Conservation (phyloP, 2,113 vertebrate species). For the Pyxicephalus adspersus region DNA sequence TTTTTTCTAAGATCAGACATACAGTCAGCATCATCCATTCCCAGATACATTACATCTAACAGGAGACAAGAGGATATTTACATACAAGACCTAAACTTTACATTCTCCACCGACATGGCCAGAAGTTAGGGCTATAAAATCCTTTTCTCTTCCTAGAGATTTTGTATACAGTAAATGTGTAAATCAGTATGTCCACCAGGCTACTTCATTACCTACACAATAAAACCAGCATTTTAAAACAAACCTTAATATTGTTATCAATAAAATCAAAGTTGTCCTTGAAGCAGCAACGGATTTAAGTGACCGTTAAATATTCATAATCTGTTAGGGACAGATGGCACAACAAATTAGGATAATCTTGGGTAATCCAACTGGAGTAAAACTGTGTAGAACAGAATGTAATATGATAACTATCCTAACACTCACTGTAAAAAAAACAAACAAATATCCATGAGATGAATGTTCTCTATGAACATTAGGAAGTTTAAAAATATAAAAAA, state of each 20-base stretch:
- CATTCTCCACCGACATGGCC: too few species aligned
- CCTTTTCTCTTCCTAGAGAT: not conserved
- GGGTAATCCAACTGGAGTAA: not conserved
- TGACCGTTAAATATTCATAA: slow-evolving; percentile 12
- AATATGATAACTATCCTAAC: not conserved
- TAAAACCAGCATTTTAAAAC: not conserved
- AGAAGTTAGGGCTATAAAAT: too few species aligned
- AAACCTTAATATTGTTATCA: not conserved
- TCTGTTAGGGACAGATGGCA: not conserved
- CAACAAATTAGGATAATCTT: slow-evolving; percentile 29
- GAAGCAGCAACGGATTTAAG: not conserved
- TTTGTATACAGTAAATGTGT: not conserved
- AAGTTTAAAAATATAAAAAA: too few species aligned
- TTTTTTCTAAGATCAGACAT: too few species aligned
- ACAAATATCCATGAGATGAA: too few species aligned
- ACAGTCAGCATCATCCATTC: too few species aligned
- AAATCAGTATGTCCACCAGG: not conserved
- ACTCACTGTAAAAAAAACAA: not conserved
- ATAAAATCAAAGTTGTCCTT: not conserved
- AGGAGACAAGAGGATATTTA: too few species aligned
- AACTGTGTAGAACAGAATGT: not conserved
- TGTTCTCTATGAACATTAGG: too few species aligned
- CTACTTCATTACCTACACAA: not conserved
- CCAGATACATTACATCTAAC: too few species aligned
- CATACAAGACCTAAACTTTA: too few species aligned